Percentiles rank a stretch among this genome's conserved stretches.
These are phyloP conservation scores for Helicoverpa armigera DNA, from an alignment of 1,140 invertebrate species.

Conservation along the genomic window DNA sequence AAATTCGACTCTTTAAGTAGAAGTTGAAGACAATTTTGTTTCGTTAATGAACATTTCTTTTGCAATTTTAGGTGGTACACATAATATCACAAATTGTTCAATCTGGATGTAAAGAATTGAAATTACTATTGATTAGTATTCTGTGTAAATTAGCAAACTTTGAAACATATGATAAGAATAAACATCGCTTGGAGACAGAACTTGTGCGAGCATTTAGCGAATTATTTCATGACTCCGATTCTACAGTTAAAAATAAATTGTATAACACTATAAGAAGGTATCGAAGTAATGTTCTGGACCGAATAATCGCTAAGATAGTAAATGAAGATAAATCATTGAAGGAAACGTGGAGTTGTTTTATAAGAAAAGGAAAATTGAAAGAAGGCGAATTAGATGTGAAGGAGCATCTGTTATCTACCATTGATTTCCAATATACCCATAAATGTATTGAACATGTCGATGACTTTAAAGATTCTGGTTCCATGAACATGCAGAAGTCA, in stretches of 20 bases:
- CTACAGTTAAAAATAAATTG: slow-evolving; percentile 54
- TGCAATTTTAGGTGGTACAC: slow-evolving; percentile 69
- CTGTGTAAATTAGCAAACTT: slow-evolving; percentile 59
- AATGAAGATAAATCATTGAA: slow-evolving; percentile 45
- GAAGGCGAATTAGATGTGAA: slow-evolving; percentile 37
- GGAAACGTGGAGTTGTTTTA: slow-evolving; percentile 46
- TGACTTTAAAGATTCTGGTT: slow-evolving; percentile 16
- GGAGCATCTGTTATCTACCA: slow-evolving; percentile 48
- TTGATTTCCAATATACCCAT: slow-evolving; percentile 57
- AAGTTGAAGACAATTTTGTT: too few relatives aligned
- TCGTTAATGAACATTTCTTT: slow-evolving; percentile 7
- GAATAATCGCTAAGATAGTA: slow-evolving; percentile 53
- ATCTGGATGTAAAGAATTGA: slow-evolving; percentile 61
- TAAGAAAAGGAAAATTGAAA: slow-evolving; percentile 21
- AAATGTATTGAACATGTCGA: slow-evolving; percentile 61
- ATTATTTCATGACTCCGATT: slow-evolving; percentile 53
- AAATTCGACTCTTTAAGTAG: too few relatives aligned
- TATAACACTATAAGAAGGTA: slow-evolving; percentile 36
- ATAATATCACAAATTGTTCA: slow-evolving; percentile 60
- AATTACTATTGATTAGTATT: slow-evolving; percentile 64
- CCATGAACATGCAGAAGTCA: slow-evolving; percentile 28
- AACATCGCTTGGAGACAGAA: slow-evolving; percentile 46
- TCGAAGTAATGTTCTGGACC: slow-evolving; percentile 53
- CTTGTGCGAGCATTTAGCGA: slow-evolving; percentile 45
- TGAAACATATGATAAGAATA: slow-evolving; percentile 49